phyloP scores from a whole-genome alignment of 2,113 vertebrate species.

The Azemiops feae region DNA sequence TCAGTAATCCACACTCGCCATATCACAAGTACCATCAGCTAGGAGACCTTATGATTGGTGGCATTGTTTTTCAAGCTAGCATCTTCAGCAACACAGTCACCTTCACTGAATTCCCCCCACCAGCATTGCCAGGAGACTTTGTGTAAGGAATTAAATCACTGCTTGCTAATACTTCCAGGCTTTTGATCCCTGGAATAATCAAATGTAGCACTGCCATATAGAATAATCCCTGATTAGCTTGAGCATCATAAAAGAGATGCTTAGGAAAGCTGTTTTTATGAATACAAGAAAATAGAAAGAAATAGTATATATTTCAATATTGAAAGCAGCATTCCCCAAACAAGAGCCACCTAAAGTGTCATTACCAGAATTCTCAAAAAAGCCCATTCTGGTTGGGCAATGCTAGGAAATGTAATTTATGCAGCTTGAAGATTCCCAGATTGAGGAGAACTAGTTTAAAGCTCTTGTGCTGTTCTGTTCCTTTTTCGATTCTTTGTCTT shows the following conservation, averaged over 20 bases:
- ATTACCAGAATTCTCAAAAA: neutral
- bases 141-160: neutral
- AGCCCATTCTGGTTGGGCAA: neutral
- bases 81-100: neutral
- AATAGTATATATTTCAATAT: neutral
- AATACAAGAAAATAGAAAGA: neutral
- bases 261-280: neutral
- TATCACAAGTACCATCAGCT: neutral
- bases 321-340: neutral
- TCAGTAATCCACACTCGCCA: neutral
- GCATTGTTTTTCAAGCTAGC: neutral
- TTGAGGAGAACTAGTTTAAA: neutral
- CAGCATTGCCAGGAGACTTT: neutral
- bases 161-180: neutral
- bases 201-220: neutral
- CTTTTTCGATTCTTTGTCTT: neutral
- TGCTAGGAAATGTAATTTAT: neutral
- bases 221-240: neutral
- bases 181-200: neutral
- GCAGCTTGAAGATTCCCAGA: neutral
- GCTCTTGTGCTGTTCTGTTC: neutral
- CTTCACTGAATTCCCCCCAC: neutral
- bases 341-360: neutral
- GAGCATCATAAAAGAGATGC: neutral
- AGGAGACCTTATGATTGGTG: neutral